These are phyloP conservation scores for Rhegmatorhina hoffmannsi DNA, from an alignment of 2,113 vertebrate genomes.

Conservation along the genomic window DNA sequence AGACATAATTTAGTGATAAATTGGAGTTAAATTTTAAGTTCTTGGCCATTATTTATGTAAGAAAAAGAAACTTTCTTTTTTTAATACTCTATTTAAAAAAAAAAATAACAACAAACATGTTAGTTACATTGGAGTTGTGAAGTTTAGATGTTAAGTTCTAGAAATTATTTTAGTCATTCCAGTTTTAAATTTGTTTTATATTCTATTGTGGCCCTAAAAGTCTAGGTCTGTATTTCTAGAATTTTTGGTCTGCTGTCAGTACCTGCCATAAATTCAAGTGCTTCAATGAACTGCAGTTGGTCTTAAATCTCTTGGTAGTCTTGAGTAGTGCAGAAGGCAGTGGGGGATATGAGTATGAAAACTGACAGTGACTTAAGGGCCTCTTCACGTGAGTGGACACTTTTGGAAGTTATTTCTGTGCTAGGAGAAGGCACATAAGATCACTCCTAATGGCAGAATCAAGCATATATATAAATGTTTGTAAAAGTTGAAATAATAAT, in stretches of 20 bases:
- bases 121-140: neutral
- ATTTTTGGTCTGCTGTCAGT: neutral
- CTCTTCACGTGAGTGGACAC: neutral
- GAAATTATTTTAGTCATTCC: neutral
- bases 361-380: neutral
- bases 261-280: neutral
- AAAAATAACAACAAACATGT: fast-evolving
- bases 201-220: neutral
- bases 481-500: neutral
- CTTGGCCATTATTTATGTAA: neutral
- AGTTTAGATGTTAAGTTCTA: neutral
- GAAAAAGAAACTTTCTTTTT: neutral
- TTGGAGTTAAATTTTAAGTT: neutral
- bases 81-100: neutral
- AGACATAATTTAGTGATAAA: neutral
- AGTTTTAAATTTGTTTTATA: neutral
- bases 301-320: neutral
- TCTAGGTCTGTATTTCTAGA: neutral
- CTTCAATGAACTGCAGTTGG: neutral
- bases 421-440: neutral
- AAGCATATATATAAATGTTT: neutral
- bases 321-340: neutral
- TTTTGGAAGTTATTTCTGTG: neutral
- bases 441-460: neutral
- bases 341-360: neutral